These are phyloP conservation scores for Catostylus mosaicus DNA, from an alignment of 30 jellyfish, hydroid and myxozoan species.

Conservation along the genomic window DNA sequence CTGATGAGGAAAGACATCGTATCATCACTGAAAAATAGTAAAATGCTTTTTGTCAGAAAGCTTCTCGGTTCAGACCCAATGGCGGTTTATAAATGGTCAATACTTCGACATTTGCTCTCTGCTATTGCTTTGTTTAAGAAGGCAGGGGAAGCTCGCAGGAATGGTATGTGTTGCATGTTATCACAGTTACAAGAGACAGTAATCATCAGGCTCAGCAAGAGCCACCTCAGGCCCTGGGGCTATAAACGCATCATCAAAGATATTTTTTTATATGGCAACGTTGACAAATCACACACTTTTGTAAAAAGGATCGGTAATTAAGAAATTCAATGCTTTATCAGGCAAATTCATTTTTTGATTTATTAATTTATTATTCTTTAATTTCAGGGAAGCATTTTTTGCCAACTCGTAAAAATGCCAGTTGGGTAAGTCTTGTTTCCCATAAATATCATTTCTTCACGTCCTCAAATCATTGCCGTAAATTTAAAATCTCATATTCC, in stretches of 20 bases:
- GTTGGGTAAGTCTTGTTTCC: conserved; percentile 63
- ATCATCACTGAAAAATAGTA: conserved; percentile 78
- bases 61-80: conserved; percentile 93
- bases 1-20: conserved; percentile 91
- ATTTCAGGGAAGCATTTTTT: conserved; percentile 56
- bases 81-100: conserved; percentile 87
- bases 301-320: too few relatives aligned
- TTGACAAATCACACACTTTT: too few relatives aligned
- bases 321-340: too few relatives aligned
- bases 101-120: conserved; percentile 81
- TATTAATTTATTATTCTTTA: too few relatives aligned
- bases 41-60: conserved; percentile 90
- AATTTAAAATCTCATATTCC: too few relatives aligned
- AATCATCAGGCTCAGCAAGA: too few relatives aligned
- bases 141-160: conserved; percentile 83
- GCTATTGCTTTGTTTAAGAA: conserved; percentile 75
- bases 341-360: too few relatives aligned
- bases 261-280: too few relatives aligned
- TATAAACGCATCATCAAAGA: too few relatives aligned
- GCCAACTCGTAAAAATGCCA: conserved; percentile 23
- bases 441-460: not conserved
- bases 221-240: too few relatives aligned
- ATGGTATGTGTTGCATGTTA: conserved; percentile 81
- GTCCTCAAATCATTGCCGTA: too few relatives aligned
- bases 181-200: too few relatives aligned